Evolutionary conservation across 2,797 vertebrate genomes (phyloP), one percentile per base, ranked within the genome.

Genomic region (Sebastes aleutianus): DNA sequence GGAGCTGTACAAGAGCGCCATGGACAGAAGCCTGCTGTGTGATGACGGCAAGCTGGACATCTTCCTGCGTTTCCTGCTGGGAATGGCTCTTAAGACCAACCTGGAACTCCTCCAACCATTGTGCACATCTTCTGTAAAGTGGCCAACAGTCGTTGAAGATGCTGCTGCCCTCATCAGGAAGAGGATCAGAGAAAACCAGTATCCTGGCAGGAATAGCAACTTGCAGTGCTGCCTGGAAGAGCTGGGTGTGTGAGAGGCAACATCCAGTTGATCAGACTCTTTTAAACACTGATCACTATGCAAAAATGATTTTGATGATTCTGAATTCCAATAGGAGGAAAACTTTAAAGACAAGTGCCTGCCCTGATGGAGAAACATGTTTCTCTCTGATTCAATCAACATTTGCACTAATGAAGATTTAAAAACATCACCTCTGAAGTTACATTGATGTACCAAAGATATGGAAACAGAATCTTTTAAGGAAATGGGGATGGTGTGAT

Each of bases 41-140:
- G 75, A 87, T 18, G 91, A 91, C 3, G 86, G 90, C 47, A 92
- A 76, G 67, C 78, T 93, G 57, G 94, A 95, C 76, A 63, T 96
- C 61, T 95, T 95, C 29, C 80, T 96, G 50, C 88, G 94, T n/a
- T 96, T 96, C 82, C 89, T 96, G 20, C 88, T 92, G 12, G 95
- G 96, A 43, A 88, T 96, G 89, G 74, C 77, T 1, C 67, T 74
- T 1, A 73, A 91, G 34, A 43, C 64, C 65, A 96, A 94, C 84
- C 86, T 88, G 53, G 85, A 92, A 2, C 84, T 95, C 22, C 90
- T 96, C 39, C 67, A 79, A 6, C 53, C 36, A 0, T 73, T 94
- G 14, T 82, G 84, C 82, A 73, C 22, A 4, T 63, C 83, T 8
- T n/a, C 79, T 11, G 43, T 12, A 0, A 82, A 84, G 31, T 85